These are phyloP conservation scores for Sebastiscus albofasciatus DNA, from an alignment of 2,797 vertebrate species.

Conservation along the genomic window DNA sequence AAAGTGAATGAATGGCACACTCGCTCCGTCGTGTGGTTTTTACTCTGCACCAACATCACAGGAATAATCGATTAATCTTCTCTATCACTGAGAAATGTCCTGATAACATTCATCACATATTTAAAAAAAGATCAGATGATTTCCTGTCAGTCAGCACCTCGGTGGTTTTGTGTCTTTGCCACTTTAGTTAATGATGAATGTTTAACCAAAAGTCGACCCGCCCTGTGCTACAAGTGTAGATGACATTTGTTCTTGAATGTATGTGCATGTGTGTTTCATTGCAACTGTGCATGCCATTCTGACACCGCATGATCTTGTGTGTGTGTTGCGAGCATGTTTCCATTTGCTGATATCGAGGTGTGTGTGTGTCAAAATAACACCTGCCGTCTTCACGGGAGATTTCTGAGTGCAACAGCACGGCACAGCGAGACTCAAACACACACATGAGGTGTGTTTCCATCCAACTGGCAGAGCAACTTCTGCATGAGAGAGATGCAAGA, in stretches of 20 bases:
- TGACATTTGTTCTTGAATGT: neutral
- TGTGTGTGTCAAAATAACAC: conserved; percentile 54
- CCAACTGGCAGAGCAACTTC: neutral
- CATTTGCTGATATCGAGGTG: conserved; percentile 29
- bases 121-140: neutral
- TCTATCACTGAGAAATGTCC: neutral
- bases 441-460: neutral
- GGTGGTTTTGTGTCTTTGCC: neutral
- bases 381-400: conserved; percentile 48
- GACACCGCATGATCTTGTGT: conserved; percentile 4
- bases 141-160: neutral
- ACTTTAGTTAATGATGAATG: neutral
- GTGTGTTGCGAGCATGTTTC: neutral
- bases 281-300: conserved; percentile 11
- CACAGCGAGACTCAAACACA: conserved; percentile 1
- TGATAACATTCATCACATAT: neutral
- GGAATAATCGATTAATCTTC: neutral
- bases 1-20: neutral
- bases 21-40: neutral
- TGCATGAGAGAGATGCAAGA: neutral
- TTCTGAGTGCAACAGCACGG: conserved; percentile 8
- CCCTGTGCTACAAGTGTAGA: neutral
- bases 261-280: neutral
- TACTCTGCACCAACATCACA: neutral
- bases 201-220: neutral